phyloP scores from a whole-genome alignment of 1,140 invertebrate species.

The Aphelenchoides fujianensis region DNA sequence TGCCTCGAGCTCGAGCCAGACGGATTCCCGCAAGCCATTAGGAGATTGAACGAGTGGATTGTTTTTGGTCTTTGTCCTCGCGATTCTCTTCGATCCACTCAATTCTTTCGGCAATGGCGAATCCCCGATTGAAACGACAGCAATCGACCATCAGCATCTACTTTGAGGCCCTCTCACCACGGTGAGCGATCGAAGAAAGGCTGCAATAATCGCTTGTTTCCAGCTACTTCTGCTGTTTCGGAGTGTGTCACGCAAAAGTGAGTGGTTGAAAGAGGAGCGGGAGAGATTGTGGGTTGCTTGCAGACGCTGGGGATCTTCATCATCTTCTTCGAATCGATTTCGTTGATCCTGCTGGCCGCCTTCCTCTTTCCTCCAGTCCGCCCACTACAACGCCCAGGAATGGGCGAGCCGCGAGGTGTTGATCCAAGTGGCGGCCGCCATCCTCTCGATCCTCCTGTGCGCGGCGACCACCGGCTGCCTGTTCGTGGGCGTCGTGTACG shows the following conservation, averaged over 20 bases:
- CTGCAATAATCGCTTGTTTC: too few relatives aligned
- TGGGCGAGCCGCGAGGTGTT: not conserved
- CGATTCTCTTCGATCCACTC: too few relatives aligned
- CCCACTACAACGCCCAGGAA: constrained; percentile 12
- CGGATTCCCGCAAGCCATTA: too few relatives aligned
- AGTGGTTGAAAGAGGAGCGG: too few relatives aligned
- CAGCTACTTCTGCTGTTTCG: constrained; percentile 19
- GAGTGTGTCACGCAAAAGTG: constrained; percentile 21
- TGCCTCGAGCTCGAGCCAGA: too few relatives aligned
- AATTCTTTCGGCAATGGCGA: too few relatives aligned
- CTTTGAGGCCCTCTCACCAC: not conserved
- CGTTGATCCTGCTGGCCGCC: not conserved
- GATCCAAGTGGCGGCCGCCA: constrained; percentile 2
- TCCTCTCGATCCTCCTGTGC: not conserved
- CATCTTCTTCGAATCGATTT: constrained; percentile 13
- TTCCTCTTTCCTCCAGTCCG: constrained; percentile 16
- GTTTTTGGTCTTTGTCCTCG: too few relatives aligned
- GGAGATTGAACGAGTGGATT: too few relatives aligned
- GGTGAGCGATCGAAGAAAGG: too few relatives aligned
- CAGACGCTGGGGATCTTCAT: constrained; percentile 11
- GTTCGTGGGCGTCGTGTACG: constrained; percentile 15
- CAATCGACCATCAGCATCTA: not conserved
- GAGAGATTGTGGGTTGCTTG: not conserved
- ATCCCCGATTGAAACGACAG: not conserved
- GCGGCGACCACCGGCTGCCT: constrained; percentile 6